phyloP scores from a whole-genome alignment of 2,888 invertebrate species.

The Machimus rusticus region DNA sequence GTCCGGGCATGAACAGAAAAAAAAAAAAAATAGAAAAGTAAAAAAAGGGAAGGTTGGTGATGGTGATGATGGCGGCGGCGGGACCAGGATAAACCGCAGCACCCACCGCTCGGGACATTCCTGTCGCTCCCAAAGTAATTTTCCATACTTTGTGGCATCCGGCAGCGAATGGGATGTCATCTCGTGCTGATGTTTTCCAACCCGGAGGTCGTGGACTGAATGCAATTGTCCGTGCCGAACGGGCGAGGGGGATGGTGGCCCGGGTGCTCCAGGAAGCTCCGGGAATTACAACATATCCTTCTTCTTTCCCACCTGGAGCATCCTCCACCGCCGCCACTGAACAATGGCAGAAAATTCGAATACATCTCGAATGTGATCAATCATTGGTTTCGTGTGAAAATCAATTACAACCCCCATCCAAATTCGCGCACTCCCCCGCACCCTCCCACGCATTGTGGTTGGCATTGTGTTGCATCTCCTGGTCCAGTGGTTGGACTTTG shows the following conservation, averaged over 20 bases:
- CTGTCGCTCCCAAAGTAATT: background rate
- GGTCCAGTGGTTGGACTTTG: background rate
- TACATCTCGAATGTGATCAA: background rate
- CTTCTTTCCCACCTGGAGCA: background rate
- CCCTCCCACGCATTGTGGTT: background rate
- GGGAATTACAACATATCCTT: background rate
- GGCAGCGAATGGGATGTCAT: background rate
- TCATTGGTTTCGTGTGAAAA: background rate
- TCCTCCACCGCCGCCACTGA: background rate
- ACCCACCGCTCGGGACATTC: background rate
- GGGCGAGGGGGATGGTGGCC: background rate
- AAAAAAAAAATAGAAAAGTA: background rate
- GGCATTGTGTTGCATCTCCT: background rate
- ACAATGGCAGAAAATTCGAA: background rate
- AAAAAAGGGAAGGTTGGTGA: background rate
- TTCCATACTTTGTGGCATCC: background rate
- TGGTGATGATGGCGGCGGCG: background rate
- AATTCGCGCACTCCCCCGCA: background rate
- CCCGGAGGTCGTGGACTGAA: background rate
- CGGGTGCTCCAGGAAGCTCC: background rate
- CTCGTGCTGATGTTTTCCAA: background rate
- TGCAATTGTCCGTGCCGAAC: background rate
- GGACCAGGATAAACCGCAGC: background rate
- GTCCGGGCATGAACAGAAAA: background rate
- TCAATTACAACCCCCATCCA: background rate